Evolutionary conservation across 2,113 vertebrate species (phyloP), one percentile per base, ranked within the genome.

Genomic region (Eublepharis macularius): DNA sequence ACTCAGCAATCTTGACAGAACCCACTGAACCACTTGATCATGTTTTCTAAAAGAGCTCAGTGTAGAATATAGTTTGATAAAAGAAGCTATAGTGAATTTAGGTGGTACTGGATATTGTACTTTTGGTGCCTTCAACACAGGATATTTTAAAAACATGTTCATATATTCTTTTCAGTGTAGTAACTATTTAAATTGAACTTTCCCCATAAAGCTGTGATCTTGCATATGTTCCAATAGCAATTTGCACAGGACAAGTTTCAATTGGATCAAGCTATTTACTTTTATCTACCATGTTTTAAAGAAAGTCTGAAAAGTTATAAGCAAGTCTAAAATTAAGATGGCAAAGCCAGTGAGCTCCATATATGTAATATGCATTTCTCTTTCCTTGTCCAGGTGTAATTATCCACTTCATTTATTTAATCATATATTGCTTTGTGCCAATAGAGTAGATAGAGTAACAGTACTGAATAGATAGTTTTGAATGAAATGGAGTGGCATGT

Each of bases 21-120:
- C 66, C 41, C 54, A 76, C 14, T 76, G 73, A 80, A 39, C 60
- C 78, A 19, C 43, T 74, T 51, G 78, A 68, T 39, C 36, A 54
- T 14, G 65, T 57, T 92, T 82, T 69, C 49, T 36, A 66, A n/a
- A 86, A 65, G 32, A 68, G 66, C 45, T 34, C 0, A 80, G 82
- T 80, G 73, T 16, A 75, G 24, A 39, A 34, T 19, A 17, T 19
- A 81, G 19, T 54, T 76, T 81, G 26, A 12, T 76, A 65, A 72
- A 76, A 87, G 32, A 82, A 19, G 41, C 36, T 54, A 41, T 36
- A 45, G 11, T 51, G 39, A 65, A 29, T 76, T 76, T 34, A 49
- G 17, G n/a, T 17, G 36, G 47, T n/a, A 66, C 29, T n/a, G 17
- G 2, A 57, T 88, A 10, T 2, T 82, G 74, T 34, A 43, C 76